phyloP scores from a whole-genome alignment of 2,113 vertebrate species.

The Ascaphus truei region DNA sequence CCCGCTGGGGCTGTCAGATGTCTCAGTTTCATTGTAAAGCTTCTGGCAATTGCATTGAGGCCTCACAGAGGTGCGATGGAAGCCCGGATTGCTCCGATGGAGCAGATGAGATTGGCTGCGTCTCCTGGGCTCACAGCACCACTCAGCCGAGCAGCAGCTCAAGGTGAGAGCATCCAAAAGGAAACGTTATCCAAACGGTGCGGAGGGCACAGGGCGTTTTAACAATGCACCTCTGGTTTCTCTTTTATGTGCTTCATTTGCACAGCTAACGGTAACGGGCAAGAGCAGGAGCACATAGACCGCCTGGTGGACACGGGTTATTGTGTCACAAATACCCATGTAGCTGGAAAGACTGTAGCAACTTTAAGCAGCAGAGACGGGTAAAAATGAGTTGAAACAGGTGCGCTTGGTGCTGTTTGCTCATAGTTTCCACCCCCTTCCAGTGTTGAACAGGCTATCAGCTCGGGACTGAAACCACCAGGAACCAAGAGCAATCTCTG shows the following conservation, averaged over 20 bases:
- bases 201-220: neutral
- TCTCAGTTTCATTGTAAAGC: slow-evolving; percentile 65
- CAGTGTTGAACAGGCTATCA: neutral
- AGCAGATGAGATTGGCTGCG: slow-evolving; percentile 68
- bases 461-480: neutral
- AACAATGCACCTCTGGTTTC: neutral
- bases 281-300: too few species aligned
- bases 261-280: too few species aligned
- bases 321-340: too few species aligned
- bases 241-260: too few species aligned
- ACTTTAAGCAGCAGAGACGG: too few species aligned
- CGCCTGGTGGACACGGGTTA: too few species aligned
- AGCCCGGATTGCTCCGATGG: slow-evolving; percentile 58
- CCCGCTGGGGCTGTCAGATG: slow-evolving; percentile 38
- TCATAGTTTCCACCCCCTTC: too few species aligned
- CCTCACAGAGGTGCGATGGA: slow-evolving; percentile 55
- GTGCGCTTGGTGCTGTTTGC: too few species aligned
- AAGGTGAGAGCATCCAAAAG: neutral
- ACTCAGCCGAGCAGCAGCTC: neutral
- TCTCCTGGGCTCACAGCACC: slow-evolving; percentile 3
- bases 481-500: neutral
- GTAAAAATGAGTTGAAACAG: too few species aligned
- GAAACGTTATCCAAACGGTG: too few species aligned
- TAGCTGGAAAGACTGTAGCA: too few species aligned
- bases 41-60: slow-evolving; percentile 59